Conservation (phyloP, 2,113 vertebrate genomes). For the Poeciliopsis turrubarensis region DNA sequence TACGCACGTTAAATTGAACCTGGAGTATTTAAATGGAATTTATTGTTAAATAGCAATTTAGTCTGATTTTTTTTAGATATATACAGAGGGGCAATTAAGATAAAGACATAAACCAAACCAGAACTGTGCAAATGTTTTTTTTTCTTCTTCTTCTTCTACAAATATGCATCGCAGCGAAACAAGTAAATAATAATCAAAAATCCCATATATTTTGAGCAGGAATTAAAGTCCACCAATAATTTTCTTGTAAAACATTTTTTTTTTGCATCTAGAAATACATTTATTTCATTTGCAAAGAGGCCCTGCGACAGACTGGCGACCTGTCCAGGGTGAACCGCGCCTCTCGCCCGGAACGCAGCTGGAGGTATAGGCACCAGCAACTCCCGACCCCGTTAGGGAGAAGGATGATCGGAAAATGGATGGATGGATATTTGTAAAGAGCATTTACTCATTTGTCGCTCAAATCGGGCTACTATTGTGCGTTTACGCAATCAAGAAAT, state of each 20-base stretch:
- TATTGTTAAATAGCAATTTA: neutral
- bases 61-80: neutral
- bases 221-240: neutral
- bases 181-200: too few relatives aligned
- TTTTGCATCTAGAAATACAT: neutral
- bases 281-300: neutral
- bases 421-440: neutral
- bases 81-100: neutral
- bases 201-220: neutral
- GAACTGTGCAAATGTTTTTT: too few relatives aligned
- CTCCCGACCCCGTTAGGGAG: too few relatives aligned
- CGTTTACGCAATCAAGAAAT: conserved; percentile 7
- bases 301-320: too few relatives aligned
- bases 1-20: neutral
- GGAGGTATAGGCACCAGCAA: too few relatives aligned
- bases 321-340: too few relatives aligned
- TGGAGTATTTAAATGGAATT: neutral
- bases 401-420: too few relatives aligned
- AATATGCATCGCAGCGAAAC: too few relatives aligned
- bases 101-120: neutral
- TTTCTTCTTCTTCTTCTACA: too few relatives aligned
- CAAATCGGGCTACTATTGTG: neutral
- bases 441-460: neutral
- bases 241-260: neutral
- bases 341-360: too few relatives aligned